Evolutionary conservation across 2,113 vertebrate species (phyloP).

Genomic region (Delphinapterus leucas): DNA sequence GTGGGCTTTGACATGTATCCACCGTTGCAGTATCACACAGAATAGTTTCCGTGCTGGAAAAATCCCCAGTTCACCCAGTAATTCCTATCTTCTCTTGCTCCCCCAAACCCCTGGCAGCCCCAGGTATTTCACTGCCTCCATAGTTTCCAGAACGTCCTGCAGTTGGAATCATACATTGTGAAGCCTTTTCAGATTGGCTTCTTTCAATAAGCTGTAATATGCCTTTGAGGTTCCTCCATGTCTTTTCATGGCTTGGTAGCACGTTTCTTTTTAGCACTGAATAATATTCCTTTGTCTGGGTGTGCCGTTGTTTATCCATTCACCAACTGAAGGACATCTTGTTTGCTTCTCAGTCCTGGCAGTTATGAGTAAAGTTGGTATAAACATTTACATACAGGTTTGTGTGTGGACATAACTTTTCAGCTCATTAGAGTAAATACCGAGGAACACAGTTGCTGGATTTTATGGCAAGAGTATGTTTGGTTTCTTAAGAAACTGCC

Average conservation of each 20-base stretch:
- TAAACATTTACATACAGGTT: neutral
- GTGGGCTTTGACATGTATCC: neutral
- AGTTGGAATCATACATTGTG: neutral
- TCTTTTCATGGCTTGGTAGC: neutral
- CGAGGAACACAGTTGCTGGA: neutral
- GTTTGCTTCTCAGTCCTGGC: neutral
- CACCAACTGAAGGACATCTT: neutral
- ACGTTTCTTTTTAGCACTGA: neutral
- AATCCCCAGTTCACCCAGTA: neutral
- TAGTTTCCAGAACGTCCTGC: neutral
- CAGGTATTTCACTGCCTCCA: neutral
- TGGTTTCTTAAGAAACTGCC: neutral
- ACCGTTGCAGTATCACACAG: neutral
- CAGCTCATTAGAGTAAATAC: neutral
- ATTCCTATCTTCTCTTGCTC: too few species aligned
- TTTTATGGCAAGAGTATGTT: neutral
- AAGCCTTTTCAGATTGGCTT: neutral
- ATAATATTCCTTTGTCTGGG: neutral
- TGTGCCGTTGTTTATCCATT: neutral
- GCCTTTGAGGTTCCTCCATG: neutral
- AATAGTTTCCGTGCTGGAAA: neutral
- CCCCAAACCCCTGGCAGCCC: neutral
- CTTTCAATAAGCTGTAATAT: neutral
- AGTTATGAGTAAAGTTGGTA: neutral
- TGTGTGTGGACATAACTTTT: neutral